Percentiles rank a stretch among this genome's conserved stretches.
Evolutionary conservation across 92 coral and sea anemone genomes (phyloP).

Genomic region (Zoanthus sociatus): DNA sequence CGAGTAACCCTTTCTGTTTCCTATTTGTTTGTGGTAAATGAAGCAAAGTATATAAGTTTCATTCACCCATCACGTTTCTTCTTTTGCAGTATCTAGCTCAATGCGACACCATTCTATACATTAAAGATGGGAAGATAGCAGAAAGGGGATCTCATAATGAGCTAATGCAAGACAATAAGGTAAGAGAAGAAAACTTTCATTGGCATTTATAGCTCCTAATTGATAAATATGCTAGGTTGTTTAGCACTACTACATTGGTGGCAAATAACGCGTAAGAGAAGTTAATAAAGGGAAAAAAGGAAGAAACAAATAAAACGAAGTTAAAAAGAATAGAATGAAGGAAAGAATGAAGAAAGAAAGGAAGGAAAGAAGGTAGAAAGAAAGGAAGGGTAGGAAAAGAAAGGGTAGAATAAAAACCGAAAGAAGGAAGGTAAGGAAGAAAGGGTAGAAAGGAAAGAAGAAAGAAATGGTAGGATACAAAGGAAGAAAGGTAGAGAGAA

Average conservation of each 20-base stretch:
- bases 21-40: not conserved
- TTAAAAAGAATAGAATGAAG: too few species aligned
- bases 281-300: too few species aligned
- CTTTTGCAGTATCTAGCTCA: conserved; percentile 77
- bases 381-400: too few species aligned
- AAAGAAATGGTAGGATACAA: not conserved
- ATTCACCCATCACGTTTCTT: not conserved
- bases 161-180: conserved; percentile 80
- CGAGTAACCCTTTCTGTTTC: not conserved
- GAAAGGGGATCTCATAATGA: conserved; percentile 83
- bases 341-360: too few species aligned
- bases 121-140: conserved; percentile 87
- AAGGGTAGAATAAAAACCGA: too few species aligned
- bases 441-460: not conserved
- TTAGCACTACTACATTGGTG: not conserved
- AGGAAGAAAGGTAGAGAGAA: too few species aligned
- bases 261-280: too few species aligned
- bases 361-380: too few species aligned
- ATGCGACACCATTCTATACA: conserved; percentile 79
- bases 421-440: too few species aligned
- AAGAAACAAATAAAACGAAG: not conserved
- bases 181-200: not conserved
- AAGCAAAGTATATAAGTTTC: not conserved
- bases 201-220: not conserved
- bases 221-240: not conserved